Conservation (phyloP, 2,888 invertebrate species). For the Xylophagus ater region DNA sequence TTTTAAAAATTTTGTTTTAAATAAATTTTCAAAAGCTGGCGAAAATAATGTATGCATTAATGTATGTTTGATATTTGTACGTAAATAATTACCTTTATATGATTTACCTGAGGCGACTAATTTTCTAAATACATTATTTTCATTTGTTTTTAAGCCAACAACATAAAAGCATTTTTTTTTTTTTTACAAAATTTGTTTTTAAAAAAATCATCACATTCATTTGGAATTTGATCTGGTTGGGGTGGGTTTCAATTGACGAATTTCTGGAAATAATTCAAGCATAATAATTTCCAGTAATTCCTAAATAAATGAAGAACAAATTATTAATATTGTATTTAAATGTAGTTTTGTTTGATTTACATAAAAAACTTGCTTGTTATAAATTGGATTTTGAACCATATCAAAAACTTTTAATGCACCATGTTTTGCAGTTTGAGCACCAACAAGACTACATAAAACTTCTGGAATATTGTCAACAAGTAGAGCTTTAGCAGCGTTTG, state of each 20-base stretch:
- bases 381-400: slow-evolving; percentile 68
- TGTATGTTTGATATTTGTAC: too few relatives aligned
- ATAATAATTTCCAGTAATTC: slow-evolving; percentile 56
- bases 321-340: slow-evolving; percentile 5
- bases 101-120: too few relatives aligned
- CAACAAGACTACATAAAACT: slow-evolving; percentile 71
- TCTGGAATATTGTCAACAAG: slow-evolving; percentile 64
- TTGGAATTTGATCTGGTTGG: slow-evolving; percentile 10
- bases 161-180: too few relatives aligned
- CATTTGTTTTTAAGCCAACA: too few relatives aligned
- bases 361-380: slow-evolving; percentile 85
- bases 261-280: slow-evolving; percentile 58
- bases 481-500: slow-evolving; percentile 49
- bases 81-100: too few relatives aligned
- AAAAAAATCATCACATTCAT: too few relatives aligned
- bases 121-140: too few relatives aligned
- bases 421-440: slow-evolving; percentile 70
- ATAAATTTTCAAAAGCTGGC: too few relatives aligned
- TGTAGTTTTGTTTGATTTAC: slow-evolving; percentile 46
- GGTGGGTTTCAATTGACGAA: slow-evolving; percentile 42
- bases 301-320: slow-evolving; percentile 35
- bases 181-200: too few relatives aligned
- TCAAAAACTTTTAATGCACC: slow-evolving; percentile 81
- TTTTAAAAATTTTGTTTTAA: too few relatives aligned
- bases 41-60: too few relatives aligned